A percentile compares a stretch with the other conserved stretches of the same genome.
Evolutionary conservation across 2,888 invertebrate species (phyloP).

Genomic region (Hetaerina titia): DNA sequence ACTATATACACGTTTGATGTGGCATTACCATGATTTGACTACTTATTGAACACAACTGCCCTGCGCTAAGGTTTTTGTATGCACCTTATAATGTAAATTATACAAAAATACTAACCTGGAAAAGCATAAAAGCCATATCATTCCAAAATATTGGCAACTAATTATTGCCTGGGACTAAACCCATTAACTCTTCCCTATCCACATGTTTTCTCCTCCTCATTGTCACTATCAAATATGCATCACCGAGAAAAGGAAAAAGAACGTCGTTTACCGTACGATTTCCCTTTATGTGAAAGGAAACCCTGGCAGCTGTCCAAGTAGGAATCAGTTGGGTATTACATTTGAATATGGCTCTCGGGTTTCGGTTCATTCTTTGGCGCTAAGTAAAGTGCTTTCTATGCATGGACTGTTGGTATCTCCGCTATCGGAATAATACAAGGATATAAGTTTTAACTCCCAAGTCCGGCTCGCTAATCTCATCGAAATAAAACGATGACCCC

Average conservation of each 20-base stretch:
- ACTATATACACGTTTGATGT: too few relatives aligned
- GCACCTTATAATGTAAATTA: too few relatives aligned
- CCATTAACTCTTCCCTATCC: background rate
- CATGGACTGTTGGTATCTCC: background rate
- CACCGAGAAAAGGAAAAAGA: background rate
- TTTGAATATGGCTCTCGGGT: background rate
- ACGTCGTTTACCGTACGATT: background rate
- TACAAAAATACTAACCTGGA: too few relatives aligned
- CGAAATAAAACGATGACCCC: background rate
- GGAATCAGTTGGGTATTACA: constrained; percentile 1
- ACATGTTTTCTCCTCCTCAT: background rate
- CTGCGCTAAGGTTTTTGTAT: too few relatives aligned
- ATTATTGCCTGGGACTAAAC: background rate
- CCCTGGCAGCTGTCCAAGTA: background rate
- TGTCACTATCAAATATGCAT: background rate
- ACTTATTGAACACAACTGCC: too few relatives aligned
- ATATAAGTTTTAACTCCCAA: background rate
- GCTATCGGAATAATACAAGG: background rate
- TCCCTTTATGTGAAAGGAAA: background rate
- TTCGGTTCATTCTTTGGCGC: background rate
- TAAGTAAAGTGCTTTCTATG: background rate
- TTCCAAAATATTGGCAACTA: too few relatives aligned
- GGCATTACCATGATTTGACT: too few relatives aligned
- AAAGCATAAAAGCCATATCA: too few relatives aligned
- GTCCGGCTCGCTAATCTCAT: constrained; percentile 6